phyloP scores from a whole-genome alignment of 2,113 vertebrate species.

The cat (Felis catus) region DNA sequence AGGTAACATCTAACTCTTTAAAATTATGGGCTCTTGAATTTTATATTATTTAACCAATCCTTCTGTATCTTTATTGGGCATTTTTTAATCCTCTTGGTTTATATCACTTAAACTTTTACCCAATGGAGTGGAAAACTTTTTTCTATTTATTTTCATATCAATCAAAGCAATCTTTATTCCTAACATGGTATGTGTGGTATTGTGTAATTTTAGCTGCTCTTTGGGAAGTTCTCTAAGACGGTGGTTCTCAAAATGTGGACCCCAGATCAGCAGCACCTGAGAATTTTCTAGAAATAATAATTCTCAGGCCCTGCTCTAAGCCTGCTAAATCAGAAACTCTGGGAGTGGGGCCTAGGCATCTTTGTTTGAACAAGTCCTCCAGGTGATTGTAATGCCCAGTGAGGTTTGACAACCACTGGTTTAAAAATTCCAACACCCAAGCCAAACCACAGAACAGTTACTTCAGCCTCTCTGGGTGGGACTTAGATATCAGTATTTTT shows the following conservation, averaged over 20 bases:
- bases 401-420: neutral
- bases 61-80: neutral
- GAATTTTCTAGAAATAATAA: neutral
- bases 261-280: neutral
- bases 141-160: neutral
- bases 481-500: neutral
- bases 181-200: neutral
- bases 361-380: neutral
- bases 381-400: neutral
- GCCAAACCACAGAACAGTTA: neutral
- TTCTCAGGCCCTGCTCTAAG: neutral
- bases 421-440: neutral
- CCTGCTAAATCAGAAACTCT: neutral
- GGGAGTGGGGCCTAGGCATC: neutral
- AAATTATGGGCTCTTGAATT: neutral
- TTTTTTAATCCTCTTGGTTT: neutral
- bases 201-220: neutral
- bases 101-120: neutral
- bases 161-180: neutral
- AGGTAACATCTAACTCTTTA: neutral
- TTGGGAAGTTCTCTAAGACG: neutral
- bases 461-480: neutral
- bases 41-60: neutral
- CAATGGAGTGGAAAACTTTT: neutral
- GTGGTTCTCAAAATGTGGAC: neutral